Evolutionary conservation across 2,888 invertebrate species (phyloP).

Genomic region (Petrolisthes cinctipes): DNA sequence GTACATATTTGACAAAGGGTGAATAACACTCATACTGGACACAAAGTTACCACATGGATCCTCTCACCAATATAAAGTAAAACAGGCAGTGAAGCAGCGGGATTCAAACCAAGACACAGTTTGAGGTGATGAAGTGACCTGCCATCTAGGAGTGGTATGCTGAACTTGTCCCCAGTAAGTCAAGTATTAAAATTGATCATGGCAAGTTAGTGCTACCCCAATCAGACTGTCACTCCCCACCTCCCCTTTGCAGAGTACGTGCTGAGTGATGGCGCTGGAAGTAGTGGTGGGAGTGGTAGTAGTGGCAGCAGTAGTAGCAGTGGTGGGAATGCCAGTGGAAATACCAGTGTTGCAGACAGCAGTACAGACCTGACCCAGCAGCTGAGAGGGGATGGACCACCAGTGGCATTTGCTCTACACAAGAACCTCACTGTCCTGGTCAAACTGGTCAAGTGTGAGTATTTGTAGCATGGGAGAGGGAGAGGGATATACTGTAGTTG

Average conservation of each 20-base stretch:
- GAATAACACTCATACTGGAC: too few species aligned
- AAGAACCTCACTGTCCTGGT: conserved; percentile 81
- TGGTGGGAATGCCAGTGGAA: not conserved
- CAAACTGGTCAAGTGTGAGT: conserved; percentile 79
- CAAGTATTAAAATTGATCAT: not conserved
- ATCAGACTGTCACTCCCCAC: not conserved
- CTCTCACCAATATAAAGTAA: too few species aligned
- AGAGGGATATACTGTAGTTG: too few species aligned
- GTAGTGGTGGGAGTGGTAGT: not conserved
- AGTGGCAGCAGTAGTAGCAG: not conserved
- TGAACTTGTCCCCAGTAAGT: too few species aligned
- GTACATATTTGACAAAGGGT: too few species aligned
- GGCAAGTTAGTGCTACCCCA: not conserved
- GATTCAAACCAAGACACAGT: too few species aligned
- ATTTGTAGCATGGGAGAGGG: too few species aligned
- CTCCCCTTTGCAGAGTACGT: conserved; percentile 40
- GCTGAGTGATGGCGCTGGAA: conserved; percentile 44
- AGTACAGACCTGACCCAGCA: conserved; percentile 53
- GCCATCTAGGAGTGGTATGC: too few species aligned
- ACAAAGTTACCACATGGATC: too few species aligned
- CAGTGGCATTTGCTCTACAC: conserved; percentile 80
- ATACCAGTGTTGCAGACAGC: not conserved
- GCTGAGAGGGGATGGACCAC: conserved; percentile 72
- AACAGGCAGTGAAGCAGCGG: too few species aligned
- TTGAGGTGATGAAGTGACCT: too few species aligned